Evolutionary conservation across 2,797 vertebrate genomes (phyloP), one percentile per base, ranked within the genome.

Genomic region (Hozukius guyotensis): DNA sequence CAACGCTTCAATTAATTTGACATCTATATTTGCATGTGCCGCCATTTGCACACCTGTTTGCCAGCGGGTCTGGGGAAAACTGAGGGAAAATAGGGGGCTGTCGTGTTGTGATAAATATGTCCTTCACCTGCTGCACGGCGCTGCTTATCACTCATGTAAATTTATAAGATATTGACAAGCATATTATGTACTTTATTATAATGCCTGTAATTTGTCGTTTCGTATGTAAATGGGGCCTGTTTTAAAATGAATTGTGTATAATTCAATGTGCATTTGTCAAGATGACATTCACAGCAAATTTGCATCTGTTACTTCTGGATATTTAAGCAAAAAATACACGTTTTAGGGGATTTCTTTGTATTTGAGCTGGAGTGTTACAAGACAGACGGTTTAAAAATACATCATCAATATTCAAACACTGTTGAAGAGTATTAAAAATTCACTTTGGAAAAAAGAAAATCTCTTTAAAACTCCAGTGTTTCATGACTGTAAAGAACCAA

Each of bases 1-100:
- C 82, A 88, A 82, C 66, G 57, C 88, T 88, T 92, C 91, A 92
- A 89, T 94, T 94, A 91, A 89, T 93, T 87, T 94, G 89, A 92
- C 90, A 91, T 82, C 70, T 64, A 84, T 90, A 92, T 95, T 94
- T 93, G 91, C 87, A 92, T 89, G 73, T 73, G 81, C 72, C 61
- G 31, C 76, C 80, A 87, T 84, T 81, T 77, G 86, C 87, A 86
- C 92, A 94, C 92, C 93, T 93, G 90, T 89, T 90, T 84, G 87
- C 67, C 69, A 59, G 71, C 25, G 29, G 57, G 79, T 85, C 46
- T 66, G 32, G 75, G 82, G 80, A 64, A 78, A 82, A 72, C 22
- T 8, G 31, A 63, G 55, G 36, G 72, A 67, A 81, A 84, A 81
- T n/a, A 65, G 72, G 56, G 20, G 20, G 64, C 80, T 71, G 79